Conservation (phyloP, 2,113 vertebrate species). For the Anoplopoma fimbria region DNA sequence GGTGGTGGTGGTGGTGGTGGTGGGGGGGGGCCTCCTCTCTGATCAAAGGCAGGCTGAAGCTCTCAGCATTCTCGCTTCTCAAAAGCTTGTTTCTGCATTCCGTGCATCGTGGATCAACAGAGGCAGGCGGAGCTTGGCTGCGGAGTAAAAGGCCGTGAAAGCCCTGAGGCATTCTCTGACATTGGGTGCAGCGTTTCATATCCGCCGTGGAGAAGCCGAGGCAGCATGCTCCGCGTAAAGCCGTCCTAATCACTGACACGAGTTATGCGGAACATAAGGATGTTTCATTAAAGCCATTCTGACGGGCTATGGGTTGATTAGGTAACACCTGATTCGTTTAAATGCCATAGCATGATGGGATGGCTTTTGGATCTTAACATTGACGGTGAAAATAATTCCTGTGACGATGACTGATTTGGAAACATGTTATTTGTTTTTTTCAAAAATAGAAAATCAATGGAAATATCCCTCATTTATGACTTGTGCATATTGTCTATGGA, state of each 20-base stretch:
- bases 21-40: slow-evolving; percentile 23
- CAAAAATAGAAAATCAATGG: neutral
- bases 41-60: slow-evolving; percentile 56
- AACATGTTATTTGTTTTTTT: neutral
- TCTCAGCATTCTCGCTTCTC: slow-evolving; percentile 34
- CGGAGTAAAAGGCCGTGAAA: slow-evolving; percentile 32
- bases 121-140: slow-evolving; percentile 46
- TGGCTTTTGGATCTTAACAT: neutral
- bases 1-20: neutral
- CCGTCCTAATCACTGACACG: slow-evolving; percentile 33
- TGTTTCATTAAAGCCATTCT: neutral
- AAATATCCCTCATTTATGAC: neutral
- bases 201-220: slow-evolving; percentile 14
- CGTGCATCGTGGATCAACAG: slow-evolving; percentile 40
- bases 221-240: slow-evolving; percentile 9
- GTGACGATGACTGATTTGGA: neutral
- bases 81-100: slow-evolving; percentile 55
- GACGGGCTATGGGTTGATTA: neutral
- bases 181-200: slow-evolving; percentile 49
- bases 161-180: slow-evolving; percentile 46
- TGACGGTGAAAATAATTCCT: neutral
- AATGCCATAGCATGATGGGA: neutral
- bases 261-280: slow-evolving; percentile 9
- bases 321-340: neutral
- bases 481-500: neutral